Conservation (phyloP, 2,113 vertebrate genomes). For the Bubo scandiacus region DNA sequence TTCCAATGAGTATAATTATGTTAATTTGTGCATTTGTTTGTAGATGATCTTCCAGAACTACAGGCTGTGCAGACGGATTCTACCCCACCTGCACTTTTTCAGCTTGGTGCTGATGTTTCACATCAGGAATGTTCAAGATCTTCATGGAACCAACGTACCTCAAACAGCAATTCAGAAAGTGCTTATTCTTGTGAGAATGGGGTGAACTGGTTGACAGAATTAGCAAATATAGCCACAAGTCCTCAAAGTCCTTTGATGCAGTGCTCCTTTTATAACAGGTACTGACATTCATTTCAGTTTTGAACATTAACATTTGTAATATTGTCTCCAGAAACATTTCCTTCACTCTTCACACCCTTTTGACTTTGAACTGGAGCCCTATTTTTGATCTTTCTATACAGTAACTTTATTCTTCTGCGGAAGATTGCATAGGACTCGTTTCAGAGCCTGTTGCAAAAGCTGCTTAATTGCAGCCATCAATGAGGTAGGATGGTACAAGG, state of each 20-base stretch:
- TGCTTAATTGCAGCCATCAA: not conserved
- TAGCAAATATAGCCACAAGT: constrained; percentile 97
- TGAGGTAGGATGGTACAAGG: not conserved
- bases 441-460: not conserved
- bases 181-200: constrained; percentile 75
- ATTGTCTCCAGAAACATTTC: not conserved
- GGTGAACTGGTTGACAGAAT: constrained; percentile 94
- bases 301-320: not conserved
- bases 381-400: not conserved
- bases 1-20: not conserved
- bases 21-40: constrained; percentile 21
- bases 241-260: constrained; percentile 96
- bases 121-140: constrained; percentile 87
- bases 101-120: constrained; percentile 87
- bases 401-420: not conserved
- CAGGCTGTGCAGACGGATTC: constrained; percentile 93
- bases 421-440: not conserved
- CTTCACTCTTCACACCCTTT: not conserved
- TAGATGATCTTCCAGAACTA: constrained; percentile 97
- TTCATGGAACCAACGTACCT: constrained; percentile 80
- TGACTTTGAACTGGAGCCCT: not conserved
- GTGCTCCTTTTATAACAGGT: constrained; percentile 91
- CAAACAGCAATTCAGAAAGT: constrained; percentile 76
- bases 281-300: not conserved
- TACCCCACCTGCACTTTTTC: constrained; percentile 85